Percentiles rank a stretch among this genome's conserved stretches.
Conservation (phyloP, 2,797 vertebrate genomes). For the Nothura maculosa region DNA sequence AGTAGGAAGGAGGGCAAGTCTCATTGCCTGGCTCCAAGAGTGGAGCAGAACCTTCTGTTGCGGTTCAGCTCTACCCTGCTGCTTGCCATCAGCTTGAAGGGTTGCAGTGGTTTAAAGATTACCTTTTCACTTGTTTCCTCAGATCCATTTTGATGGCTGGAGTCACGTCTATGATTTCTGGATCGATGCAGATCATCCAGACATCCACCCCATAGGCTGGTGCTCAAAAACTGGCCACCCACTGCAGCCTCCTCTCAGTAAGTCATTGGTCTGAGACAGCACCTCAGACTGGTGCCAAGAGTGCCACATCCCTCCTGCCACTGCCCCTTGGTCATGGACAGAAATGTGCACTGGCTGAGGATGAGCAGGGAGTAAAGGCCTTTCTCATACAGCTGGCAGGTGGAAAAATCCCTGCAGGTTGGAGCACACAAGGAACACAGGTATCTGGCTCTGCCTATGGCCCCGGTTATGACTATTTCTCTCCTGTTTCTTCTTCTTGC, state of each 20-base stretch:
- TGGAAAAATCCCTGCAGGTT: background rate
- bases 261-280: background rate
- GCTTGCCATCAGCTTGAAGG: background rate
- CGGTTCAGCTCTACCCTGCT: background rate
- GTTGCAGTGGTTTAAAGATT: background rate
- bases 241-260: constrained; percentile 90
- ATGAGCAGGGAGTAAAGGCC: background rate
- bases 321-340: background rate
- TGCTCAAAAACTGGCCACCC: constrained; percentile 94
- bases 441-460: background rate
- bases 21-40: background rate
- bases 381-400: background rate
- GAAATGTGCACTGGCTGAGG: background rate
- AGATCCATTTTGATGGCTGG: constrained; percentile 98
- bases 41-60: background rate
- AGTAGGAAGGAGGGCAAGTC: background rate
- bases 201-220: constrained; percentile 96
- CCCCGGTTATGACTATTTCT: background rate
- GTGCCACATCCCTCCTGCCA: background rate
- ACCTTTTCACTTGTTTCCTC: constrained; percentile 20
- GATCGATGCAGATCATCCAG: constrained; percentile 95
- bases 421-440: background rate
- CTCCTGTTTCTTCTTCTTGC: background rate
- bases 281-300: background rate
- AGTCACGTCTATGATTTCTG: constrained; percentile 96